These are phyloP conservation scores for Anseranas semipalmata DNA, from an alignment of 2,113 vertebrate species.

Conservation along the genomic window DNA sequence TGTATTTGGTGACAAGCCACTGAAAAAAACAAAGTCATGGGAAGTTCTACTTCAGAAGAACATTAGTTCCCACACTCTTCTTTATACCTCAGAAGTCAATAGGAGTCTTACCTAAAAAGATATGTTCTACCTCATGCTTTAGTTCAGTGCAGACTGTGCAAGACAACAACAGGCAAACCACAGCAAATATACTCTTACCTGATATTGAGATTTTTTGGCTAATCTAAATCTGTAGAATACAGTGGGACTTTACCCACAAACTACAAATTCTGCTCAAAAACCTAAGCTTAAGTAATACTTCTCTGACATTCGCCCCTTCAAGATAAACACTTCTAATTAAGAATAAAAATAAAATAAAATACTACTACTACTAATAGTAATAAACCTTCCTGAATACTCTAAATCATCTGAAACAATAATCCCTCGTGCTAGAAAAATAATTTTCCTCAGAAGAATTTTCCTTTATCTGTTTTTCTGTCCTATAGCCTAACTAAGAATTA, in stretches of 20 bases:
- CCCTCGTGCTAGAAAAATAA: neutral
- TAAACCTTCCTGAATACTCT: neutral
- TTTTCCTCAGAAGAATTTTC: neutral
- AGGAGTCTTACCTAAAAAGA: neutral
- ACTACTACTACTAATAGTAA: too few relatives aligned
- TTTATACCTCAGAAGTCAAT: neutral
- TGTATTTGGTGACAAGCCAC: rapidly evolving
- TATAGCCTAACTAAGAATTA: neutral
- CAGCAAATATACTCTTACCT: neutral
- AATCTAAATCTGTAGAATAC: neutral
- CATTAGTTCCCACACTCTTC: neutral
- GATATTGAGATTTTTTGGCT: neutral
- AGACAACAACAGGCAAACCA: neutral
- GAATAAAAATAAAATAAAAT: neutral
- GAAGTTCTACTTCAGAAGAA: neutral
- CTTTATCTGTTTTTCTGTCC: neutral
- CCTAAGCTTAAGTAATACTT: neutral
- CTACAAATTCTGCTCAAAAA: neutral
- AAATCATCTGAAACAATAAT: neutral
- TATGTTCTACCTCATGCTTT: neutral
- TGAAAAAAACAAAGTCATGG: neutral
- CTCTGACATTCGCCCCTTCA: neutral
- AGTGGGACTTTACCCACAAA: neutral
- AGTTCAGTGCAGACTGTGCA: neutral
- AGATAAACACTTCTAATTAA: neutral